phyloP scores from a whole-genome alignment of 2,113 vertebrate species.

The Bettongia penicillata region DNA sequence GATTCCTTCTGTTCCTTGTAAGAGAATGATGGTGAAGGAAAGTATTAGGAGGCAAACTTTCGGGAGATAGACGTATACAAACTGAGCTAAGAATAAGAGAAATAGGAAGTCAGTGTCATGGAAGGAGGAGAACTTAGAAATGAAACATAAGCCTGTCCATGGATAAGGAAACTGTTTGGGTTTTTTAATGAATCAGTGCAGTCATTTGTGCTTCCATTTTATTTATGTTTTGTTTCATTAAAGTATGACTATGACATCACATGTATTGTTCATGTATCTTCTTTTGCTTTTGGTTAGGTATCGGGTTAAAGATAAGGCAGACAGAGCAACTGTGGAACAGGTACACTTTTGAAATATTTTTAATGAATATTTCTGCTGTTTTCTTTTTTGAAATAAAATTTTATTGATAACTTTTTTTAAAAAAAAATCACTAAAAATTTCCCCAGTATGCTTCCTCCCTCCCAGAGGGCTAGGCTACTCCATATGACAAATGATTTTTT shows the following conservation, averaged over 20 bases:
- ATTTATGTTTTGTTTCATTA: constrained; percentile 14
- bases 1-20: neutral
- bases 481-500: neutral
- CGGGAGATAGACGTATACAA: neutral
- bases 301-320: constrained; percentile 97
- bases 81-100: neutral
- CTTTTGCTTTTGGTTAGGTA: constrained; percentile 85
- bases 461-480: neutral
- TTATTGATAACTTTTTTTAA: neutral
- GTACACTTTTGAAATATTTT: constrained; percentile 77
- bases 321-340: constrained; percentile 97
- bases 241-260: constrained; percentile 20
- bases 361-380: constrained; percentile 4
- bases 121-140: neutral
- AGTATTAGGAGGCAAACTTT: neutral
- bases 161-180: constrained; percentile 19
- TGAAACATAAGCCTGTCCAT: neutral
- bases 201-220: neutral
- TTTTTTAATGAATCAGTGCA: neutral
- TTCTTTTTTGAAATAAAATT: constrained; percentile 7
- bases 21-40: neutral
- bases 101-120: neutral
- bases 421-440: neutral
- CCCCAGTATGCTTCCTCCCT: neutral
- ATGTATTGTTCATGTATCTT: neutral